Conservation (phyloP, 2,888 invertebrate species). For the Cataglyphis rosenhaueri region DNA sequence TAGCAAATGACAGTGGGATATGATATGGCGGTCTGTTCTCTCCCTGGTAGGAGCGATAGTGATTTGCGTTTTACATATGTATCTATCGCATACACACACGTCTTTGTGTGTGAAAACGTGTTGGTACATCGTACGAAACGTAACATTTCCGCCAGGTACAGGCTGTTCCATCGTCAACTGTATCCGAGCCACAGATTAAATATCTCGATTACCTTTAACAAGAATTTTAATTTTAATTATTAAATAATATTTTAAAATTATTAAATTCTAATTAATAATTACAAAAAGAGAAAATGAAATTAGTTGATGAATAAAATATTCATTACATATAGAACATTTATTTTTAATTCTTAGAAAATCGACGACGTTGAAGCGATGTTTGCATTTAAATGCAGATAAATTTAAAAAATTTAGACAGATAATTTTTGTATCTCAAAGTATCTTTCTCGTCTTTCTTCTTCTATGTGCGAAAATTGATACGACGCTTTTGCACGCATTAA, state of each 20-base stretch:
- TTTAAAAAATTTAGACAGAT: neutral
- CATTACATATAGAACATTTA: neutral
- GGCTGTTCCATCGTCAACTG: neutral
- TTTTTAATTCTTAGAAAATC: neutral
- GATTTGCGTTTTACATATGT: neutral
- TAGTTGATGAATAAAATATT: constrained; percentile 7
- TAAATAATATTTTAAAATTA: no score
- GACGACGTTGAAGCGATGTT: neutral
- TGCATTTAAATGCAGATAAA: neutral
- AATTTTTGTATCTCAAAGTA: neutral
- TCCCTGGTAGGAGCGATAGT: constrained; percentile 1
- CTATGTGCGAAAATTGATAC: neutral
- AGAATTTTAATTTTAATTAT: neutral
- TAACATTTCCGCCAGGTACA: constrained; percentile 30
- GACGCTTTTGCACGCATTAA: neutral
- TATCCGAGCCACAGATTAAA: neutral
- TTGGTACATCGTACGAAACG: constrained; percentile 30
- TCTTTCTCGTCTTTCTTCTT: neutral
- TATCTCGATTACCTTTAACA: neutral
- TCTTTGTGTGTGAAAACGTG: neutral
- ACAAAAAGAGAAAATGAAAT: neutral
- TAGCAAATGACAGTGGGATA: constrained; percentile 49
- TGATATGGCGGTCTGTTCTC: constrained; percentile 36
- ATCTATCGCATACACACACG: neutral
- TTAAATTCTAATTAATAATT: neutral